phyloP scores from a whole-genome alignment of 2,113 vertebrate species.

The Melanerpes aurifrons region DNA sequence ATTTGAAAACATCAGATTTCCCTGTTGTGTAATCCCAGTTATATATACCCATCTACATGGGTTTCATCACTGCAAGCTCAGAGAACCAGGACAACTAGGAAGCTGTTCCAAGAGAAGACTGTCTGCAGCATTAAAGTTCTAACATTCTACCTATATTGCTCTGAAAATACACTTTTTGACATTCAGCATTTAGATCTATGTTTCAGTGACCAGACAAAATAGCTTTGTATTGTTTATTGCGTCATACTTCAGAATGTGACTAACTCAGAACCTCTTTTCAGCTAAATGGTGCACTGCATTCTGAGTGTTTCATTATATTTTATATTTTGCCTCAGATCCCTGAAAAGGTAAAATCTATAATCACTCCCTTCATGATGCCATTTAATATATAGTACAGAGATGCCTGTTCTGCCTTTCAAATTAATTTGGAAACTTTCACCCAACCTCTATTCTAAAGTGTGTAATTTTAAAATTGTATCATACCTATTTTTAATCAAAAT shows the following conservation, averaged over 20 bases:
- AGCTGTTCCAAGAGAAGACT: background rate
- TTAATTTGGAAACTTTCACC: background rate
- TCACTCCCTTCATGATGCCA: background rate
- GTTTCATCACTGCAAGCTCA: background rate
- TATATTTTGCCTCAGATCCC: background rate
- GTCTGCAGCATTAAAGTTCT: background rate
- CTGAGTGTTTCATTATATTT: background rate
- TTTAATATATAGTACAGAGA: background rate
- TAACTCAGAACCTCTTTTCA: background rate
- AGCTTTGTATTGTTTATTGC: background rate
- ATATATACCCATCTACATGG: accelerated
- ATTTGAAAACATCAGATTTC: background rate
- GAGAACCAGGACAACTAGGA: background rate
- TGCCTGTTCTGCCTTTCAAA: background rate
- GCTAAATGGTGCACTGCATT: background rate
- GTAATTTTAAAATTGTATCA: background rate
- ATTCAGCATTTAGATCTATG: background rate
- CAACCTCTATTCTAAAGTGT: background rate
- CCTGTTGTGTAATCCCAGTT: background rate
- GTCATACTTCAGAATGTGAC: background rate
- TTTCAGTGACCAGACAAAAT: background rate
- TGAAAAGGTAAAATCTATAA: background rate
- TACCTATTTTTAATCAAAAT: background rate
- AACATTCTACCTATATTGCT: background rate
- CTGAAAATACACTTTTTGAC: background rate